phyloP scores from a whole-genome alignment of 2,113 vertebrate genomes.

The Proteles cristata region DNA sequence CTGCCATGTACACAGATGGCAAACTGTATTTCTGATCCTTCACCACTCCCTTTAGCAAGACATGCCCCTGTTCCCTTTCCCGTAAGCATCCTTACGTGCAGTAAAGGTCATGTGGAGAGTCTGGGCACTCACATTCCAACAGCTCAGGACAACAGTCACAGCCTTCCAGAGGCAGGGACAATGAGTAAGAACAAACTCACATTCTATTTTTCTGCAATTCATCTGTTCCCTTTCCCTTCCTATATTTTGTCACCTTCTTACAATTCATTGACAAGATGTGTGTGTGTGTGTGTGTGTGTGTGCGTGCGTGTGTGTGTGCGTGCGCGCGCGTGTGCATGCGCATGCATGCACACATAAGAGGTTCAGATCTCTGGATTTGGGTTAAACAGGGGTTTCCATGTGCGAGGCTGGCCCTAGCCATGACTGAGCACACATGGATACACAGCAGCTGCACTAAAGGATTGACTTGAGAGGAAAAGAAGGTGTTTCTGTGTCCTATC shows the following conservation, averaged over 20 bases:
- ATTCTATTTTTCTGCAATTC: background rate
- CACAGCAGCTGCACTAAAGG: background rate
- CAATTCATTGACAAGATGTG: background rate
- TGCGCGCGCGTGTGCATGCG: too few relatives aligned
- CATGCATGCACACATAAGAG: background rate
- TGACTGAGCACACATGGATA: background rate
- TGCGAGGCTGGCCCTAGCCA: too few relatives aligned
- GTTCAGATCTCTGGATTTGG: background rate
- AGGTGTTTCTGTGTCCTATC: background rate
- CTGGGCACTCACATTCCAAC: background rate
- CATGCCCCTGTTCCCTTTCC: background rate
- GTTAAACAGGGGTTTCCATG: background rate
- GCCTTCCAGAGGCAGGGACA: background rate
- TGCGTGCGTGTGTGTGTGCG: background rate
- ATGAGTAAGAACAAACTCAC: background rate
- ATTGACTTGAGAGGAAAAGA: background rate
- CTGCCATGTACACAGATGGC: fast-evolving
- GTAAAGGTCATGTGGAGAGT: too few relatives aligned
- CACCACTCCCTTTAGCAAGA: fast-evolving
- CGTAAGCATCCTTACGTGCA: fast-evolving
- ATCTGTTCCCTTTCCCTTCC: background rate
- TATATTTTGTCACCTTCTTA: background rate
- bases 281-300: fast-evolving
- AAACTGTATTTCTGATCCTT: background rate
- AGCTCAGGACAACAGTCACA: background rate